Conservation (phyloP, 2,888 invertebrate genomes). For the Drosophila cognata region DNA sequence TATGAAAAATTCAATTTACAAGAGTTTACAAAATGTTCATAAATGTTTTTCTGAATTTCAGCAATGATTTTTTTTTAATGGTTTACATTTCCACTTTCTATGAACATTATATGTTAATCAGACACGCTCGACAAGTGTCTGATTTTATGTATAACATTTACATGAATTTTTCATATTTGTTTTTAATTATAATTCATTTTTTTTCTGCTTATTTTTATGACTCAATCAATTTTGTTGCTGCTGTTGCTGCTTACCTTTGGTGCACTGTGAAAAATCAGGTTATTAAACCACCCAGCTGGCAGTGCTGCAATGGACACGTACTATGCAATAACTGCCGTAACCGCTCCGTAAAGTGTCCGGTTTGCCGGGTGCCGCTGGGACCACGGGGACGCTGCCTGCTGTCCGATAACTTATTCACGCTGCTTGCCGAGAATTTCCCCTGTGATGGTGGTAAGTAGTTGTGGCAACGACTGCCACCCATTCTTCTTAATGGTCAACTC, state of each 20-base stretch:
- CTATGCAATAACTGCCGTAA: conserved; percentile 85
- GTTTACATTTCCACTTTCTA: not conserved
- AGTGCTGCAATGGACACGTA: conserved; percentile 86
- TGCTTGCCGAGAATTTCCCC: conserved; percentile 84
- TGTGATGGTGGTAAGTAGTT: conserved; percentile 82
- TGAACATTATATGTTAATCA: not conserved
- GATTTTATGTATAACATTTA: not conserved
- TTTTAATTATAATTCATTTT: conserved; percentile 24
- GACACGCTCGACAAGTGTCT: not conserved
- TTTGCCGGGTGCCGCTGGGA: conserved; percentile 85
- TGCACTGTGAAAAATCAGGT: conserved; percentile 66
- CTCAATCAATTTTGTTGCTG: conserved; percentile 1
- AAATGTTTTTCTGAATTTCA: too few relatives aligned
- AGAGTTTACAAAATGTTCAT: too few relatives aligned
- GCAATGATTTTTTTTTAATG: too few relatives aligned
- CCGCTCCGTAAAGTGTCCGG: conserved; percentile 85
- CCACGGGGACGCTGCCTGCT: conserved; percentile 85
- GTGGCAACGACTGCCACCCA: not conserved
- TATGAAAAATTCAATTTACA: too few relatives aligned
- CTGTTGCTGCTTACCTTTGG: not conserved
- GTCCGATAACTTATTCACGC: conserved; percentile 85
- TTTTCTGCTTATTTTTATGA: conserved; percentile 16
- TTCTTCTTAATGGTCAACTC: conserved; percentile 15
- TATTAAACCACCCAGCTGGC: conserved; percentile 85
- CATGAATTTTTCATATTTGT: not conserved